Percentiles rank a stretch among this genome's conserved stretches.
Evolutionary conservation across 2,797 vertebrate genomes (phyloP).

Genomic region (Enteromius anoplus): DNA sequence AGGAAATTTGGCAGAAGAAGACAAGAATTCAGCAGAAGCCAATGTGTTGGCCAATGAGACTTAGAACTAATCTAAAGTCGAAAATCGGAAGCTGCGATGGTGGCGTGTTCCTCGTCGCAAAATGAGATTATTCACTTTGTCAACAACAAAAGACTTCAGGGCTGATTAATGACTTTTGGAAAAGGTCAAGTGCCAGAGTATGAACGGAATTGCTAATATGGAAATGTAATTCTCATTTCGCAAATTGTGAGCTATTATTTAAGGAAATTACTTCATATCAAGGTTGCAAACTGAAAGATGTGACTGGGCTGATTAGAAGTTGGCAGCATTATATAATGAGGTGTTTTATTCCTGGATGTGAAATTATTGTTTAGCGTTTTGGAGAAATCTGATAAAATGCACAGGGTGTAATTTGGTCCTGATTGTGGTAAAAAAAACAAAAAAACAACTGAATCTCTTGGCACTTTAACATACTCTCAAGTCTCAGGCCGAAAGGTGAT

Average conservation of each 20-base stretch:
- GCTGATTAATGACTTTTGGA: slow-evolving; percentile 30
- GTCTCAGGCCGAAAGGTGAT: slow-evolving; percentile 1
- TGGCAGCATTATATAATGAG: slow-evolving; percentile 7
- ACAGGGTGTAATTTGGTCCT: not conserved
- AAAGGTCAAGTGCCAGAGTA: slow-evolving; percentile 29
- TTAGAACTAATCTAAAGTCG: slow-evolving; percentile 1
- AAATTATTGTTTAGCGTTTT: slow-evolving; percentile 3
- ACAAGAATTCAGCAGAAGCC: not conserved
- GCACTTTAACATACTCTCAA: slow-evolving; percentile 10
- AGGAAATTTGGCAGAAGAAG: not conserved
- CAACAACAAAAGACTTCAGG: slow-evolving; percentile 33
- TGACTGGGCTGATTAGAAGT: slow-evolving; percentile 11
- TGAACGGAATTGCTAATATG: not conserved
- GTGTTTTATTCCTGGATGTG: slow-evolving; percentile 22
- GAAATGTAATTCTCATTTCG: slow-evolving; percentile 43
- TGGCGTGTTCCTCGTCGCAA: slow-evolving; percentile 9
- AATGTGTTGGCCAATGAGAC: not conserved
- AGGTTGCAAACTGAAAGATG: slow-evolving; percentile 10
- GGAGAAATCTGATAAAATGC: slow-evolving; percentile 19
- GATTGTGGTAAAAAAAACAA: not conserved
- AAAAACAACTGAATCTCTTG: slow-evolving; percentile 3
- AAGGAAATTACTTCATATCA: slow-evolving; percentile 1
- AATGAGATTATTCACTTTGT: slow-evolving; percentile 31
- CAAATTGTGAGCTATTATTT: slow-evolving; percentile 50
- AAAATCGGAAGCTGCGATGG: not conserved